Evolutionary conservation across 2,888 invertebrate species (phyloP), one percentile per base, ranked within the genome.

Genomic region (Perizoma flavofasciatum): DNA sequence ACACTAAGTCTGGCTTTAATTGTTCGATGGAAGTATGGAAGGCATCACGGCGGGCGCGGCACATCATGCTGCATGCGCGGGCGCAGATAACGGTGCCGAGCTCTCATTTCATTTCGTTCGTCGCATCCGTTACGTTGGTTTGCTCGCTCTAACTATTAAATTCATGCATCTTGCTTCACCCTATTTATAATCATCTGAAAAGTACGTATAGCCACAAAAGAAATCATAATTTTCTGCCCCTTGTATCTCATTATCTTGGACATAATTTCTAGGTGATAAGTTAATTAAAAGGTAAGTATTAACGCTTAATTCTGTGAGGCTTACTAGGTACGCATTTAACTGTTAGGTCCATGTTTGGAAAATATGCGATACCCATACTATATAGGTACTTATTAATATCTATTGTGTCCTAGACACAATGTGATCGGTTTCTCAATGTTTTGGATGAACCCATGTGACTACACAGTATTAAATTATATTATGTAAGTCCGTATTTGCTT

Each of bases 21-120:
- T 70, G 67, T 70, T 59, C 62, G 63, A 75, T 74, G 75, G 76
- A 77, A 72, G 73, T 63, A 75, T 74, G 75, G 77, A 77, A 72
- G 73, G 72, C 68, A 72, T 60, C 62, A 66, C 65, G 70, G 62
- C 56, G 61, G 68, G 35, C 57, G 62, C 34, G 60, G 67, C 47
- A 48, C 4, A 37, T 48, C 39, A 49, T 6, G 56, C 61, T 51
- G 52, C 55, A 52, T 37, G 68, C 67, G 71, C 75, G 70, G 69
- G 78, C 78, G 78, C 82, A 79, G 70, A 73, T 90, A 90, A 90
- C 90, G 90, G 91, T 88, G 82, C 72, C 77, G 75, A 84, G 85
- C 78, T 89, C 88, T 88, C 85, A 72, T 81, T 86, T 88, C 85
- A 72, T 81, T 86, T 82, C 76, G 48, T 85, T 82, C 77, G 46